Conservation (phyloP, 2,888 invertebrate species). For the Drepana falcataria region DNA sequence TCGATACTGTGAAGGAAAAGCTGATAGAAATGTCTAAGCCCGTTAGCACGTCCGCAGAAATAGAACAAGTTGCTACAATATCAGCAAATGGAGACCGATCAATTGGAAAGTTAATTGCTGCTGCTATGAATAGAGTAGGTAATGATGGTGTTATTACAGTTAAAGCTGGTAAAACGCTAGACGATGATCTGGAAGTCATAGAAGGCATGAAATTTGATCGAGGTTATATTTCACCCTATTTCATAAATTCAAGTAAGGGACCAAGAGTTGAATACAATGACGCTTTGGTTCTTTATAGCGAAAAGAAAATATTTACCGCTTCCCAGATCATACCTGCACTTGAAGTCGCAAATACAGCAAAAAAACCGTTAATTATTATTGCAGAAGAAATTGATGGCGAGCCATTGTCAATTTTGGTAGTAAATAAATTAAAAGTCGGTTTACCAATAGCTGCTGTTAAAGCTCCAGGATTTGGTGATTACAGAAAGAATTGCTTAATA, state of each 20-base stretch:
- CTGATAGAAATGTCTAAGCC: conserved; percentile 92
- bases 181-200: conserved; percentile 95
- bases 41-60: conserved; percentile 97
- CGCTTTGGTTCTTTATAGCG: conserved; percentile 92
- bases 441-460: conserved; percentile 96
- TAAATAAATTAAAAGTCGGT: conserved; percentile 92
- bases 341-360: conserved; percentile 93
- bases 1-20: conserved; percentile 90
- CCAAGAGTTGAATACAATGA: conserved; percentile 98
- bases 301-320: conserved; percentile 97
- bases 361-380: conserved; percentile 95
- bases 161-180: conserved; percentile 98
- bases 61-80: conserved; percentile 99
- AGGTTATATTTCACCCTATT: conserved; percentile 99
- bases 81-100: conserved; percentile 97
- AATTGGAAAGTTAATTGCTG: conserved; percentile 95
- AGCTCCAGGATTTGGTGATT: conserved; percentile 97
- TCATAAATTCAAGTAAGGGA: conserved; percentile 98
- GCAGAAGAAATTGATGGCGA: conserved; percentile 97
- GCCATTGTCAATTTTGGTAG: conserved; percentile 92
- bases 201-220: conserved; percentile 99
- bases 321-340: conserved; percentile 97
- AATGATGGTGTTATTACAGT: conserved; percentile 99
- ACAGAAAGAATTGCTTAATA: conserved; percentile 90
- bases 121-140: conserved; percentile 97